These are phyloP conservation scores for Opisthograptis luteolata DNA, from an alignment of 2,888 invertebrate species.

Conservation along the genomic window DNA sequence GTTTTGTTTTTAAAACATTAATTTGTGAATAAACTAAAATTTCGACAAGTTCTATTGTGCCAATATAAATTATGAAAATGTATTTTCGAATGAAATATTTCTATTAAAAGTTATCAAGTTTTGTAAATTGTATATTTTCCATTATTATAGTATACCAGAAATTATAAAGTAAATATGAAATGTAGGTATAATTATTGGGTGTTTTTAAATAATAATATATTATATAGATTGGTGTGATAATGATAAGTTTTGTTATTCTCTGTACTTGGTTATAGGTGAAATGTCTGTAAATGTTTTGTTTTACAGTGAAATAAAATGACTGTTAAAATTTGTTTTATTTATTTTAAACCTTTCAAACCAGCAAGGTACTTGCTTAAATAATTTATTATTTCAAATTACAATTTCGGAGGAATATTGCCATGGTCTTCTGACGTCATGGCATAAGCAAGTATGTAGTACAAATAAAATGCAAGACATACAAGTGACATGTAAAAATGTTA, in stretches of 20 bases:
- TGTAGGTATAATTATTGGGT: too few species aligned
- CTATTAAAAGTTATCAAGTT: constrained; percentile 41
- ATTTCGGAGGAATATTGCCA: too few species aligned
- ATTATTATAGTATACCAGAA: constrained; percentile 6
- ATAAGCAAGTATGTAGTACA: too few species aligned
- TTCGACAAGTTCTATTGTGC: constrained; percentile 55
- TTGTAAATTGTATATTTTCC: constrained; percentile 41
- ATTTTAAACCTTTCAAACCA: background rate
- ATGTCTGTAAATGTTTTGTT: constrained; percentile 71
- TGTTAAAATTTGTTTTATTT: constrained; percentile 63
- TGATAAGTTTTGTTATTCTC: constrained; percentile 67
- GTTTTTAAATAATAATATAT: too few species aligned
- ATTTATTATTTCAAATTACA: too few species aligned
- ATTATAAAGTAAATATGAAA: constrained; percentile 40
- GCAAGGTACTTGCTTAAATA: too few species aligned
- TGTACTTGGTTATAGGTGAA: constrained; percentile 58
- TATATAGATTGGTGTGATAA: constrained; percentile 63
- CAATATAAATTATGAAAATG: constrained; percentile 45
- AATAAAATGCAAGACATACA: too few species aligned
- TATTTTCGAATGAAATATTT: constrained; percentile 41
- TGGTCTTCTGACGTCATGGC: too few species aligned
- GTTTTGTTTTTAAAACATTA: constrained; percentile 29
- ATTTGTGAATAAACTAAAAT: constrained; percentile 39
- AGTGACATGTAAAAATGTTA: too few species aligned
- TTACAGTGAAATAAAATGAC: constrained; percentile 77